Percentiles rank a stretch among this genome's conserved stretches.
Evolutionary conservation across 2,797 vertebrate genomes (phyloP).

Genomic region (Spheniscus humboldti): DNA sequence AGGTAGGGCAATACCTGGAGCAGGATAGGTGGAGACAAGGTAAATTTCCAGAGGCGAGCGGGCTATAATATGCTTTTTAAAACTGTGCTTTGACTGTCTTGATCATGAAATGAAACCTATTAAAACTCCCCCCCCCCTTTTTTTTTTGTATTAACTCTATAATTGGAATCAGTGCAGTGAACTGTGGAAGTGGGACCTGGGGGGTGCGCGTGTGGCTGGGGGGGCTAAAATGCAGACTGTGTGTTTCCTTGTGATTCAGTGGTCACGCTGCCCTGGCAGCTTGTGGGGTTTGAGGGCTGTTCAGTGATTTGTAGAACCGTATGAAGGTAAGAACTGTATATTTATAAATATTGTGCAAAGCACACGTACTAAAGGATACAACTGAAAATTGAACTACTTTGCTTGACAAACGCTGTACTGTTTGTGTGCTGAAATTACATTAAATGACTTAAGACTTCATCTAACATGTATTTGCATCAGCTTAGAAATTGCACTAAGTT

Average conservation of each 20-base stretch:
- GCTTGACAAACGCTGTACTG: background rate
- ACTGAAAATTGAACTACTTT: background rate
- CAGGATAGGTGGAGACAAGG: background rate
- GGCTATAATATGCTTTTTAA: background rate
- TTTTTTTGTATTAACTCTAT: accelerated
- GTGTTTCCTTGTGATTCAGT: background rate
- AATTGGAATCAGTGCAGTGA: background rate
- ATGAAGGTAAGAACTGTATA: background rate
- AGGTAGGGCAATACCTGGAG: background rate
- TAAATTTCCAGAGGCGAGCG: background rate
- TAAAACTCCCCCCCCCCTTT: background rate
- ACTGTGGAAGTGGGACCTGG: background rate
- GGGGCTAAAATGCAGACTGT: background rate
- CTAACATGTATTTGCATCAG: background rate
- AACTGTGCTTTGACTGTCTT: background rate
- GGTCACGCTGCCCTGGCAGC: background rate
- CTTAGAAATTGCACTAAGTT: background rate
- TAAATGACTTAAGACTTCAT: background rate
- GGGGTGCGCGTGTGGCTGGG: accelerated
- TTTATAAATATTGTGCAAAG: background rate
- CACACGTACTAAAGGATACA: accelerated
- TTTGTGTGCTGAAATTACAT: background rate
- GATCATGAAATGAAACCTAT: background rate
- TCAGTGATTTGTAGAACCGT: accelerated
- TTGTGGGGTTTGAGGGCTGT: background rate